Conservation (phyloP, 2,113 vertebrate genomes). For the Baryphthengus martii region DNA sequence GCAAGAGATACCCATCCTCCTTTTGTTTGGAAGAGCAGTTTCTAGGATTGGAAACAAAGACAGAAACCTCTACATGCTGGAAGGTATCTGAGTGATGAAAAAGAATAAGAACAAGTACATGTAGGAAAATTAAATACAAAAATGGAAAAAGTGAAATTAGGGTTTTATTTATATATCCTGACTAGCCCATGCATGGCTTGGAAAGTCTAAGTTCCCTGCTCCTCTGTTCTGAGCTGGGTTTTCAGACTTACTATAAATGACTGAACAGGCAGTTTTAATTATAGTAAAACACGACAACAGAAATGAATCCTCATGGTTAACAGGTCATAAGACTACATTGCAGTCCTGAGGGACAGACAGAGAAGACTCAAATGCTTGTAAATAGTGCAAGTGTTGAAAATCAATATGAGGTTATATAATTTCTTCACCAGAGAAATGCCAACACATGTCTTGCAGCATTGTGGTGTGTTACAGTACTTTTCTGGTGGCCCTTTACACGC, state of each 20-base stretch:
- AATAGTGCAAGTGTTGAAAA: slow-evolving; percentile 58
- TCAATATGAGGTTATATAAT: slow-evolving; percentile 59
- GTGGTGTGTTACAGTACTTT: neutral
- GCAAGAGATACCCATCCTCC: neutral
- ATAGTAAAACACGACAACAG: slow-evolving; percentile 58
- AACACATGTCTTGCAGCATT: slow-evolving; percentile 7
- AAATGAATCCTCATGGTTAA: slow-evolving; percentile 48
- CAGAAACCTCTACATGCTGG: neutral
- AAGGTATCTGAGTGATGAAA: neutral
- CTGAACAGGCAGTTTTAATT: slow-evolving; percentile 55
- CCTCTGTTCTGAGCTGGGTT: neutral
- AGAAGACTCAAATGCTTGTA: slow-evolving; percentile 17
- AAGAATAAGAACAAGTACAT: neutral
- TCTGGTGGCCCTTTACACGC: slow-evolving; percentile 10
- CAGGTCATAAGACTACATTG: slow-evolving; percentile 30
- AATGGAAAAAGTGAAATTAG: neutral
- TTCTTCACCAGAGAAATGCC: slow-evolving; percentile 42
- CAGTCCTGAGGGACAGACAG: neutral
- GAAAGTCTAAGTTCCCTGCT: neutral
- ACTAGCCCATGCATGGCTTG: neutral
- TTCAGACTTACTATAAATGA: slow-evolving; percentile 56
- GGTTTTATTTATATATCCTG: slow-evolving; percentile 12
- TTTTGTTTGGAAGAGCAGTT: neutral
- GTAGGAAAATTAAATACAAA: neutral
- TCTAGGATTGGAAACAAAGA: neutral